Evolutionary conservation across 2,113 vertebrate genomes (phyloP), one percentile per base, ranked within the genome.

Genomic region (Willisornis vidua): DNA sequence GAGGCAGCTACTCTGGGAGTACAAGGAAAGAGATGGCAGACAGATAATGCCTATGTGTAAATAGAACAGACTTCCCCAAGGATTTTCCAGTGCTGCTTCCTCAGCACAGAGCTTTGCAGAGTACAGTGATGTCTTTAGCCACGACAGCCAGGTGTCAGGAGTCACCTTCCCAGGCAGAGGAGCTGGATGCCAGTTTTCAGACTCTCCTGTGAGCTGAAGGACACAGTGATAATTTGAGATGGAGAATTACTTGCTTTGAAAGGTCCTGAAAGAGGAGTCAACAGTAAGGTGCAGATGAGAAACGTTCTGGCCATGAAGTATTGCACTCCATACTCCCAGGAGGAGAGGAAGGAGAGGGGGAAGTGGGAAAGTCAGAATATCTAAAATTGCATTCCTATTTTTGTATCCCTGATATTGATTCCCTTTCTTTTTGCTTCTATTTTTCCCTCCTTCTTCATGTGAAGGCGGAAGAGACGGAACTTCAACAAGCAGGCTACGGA

Each of bases 401-500:
- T 7, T 45, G 45, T 12, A 59, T 74, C 55, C 74, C 12, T 76
- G 51, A 25, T 57, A 61, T 74, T 96, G 57, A 97, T 83, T 91
- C 22, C 67, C 24, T 91, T 92, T 93, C 41, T 35, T 96, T 95
- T 93, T 92, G 43, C 43, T 92, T 81, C 65, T 90, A 0, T 92
- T 90, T 86, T 18, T 6, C 37, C 10, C 20, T 71, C 45, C 74
- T 89, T 97, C 59, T 96, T 80, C 82, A 43, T 25, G 4, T 52
- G 58, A 98, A 99, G 99, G 97, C 98, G 99, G 95, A 99, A 99
- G 98, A 99, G 99, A 97, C 98, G 99, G 97, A 99, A 99, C 97
- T 99, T 99, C 98, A 99, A 99, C 98, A 99, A 99, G 96, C 99
- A 99, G 97, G 99, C 99, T 5, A 99, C 99, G 10, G 99, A 99